A percentile compares a stretch with the other conserved stretches of the same genome.
phyloP scores from a whole-genome alignment of 2,113 vertebrate species.

The Isurus oxyrinchus region DNA sequence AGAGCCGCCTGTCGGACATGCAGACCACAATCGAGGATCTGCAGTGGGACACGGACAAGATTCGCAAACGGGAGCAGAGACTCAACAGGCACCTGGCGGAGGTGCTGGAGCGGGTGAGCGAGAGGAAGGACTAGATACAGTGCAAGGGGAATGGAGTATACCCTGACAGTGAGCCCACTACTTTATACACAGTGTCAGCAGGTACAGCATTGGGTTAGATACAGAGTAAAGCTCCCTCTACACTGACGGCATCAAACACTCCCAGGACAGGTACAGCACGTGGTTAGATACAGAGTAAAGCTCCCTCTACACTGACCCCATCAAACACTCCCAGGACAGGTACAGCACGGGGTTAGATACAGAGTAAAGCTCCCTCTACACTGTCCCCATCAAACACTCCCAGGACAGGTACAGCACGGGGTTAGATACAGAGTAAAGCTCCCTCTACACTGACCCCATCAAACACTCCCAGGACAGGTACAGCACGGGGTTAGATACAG shows the following conservation, averaged over 20 bases:
- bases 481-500: not conserved
- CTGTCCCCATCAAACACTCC: no score
- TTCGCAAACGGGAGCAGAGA: constrained; percentile 82
- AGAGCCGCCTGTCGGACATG: constrained; percentile 79
- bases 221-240: no score
- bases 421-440: no score
- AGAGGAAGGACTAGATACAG: constrained; percentile 24
- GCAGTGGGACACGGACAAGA: constrained; percentile 97
- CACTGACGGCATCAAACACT: no score
- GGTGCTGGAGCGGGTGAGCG: constrained; percentile 80
- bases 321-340: no score
- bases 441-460: no score
- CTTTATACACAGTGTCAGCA: not conserved
- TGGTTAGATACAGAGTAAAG: not conserved
- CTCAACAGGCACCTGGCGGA: constrained; percentile 84
- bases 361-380: no score
- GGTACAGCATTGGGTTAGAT: no score
- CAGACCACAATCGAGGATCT: constrained; percentile 86
- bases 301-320: not conserved
- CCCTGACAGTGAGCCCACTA: not conserved
- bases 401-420: no score
- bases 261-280: no score
- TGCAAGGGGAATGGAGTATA: not conserved
- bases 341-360: no score
- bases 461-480: not conserved